phyloP scores from a whole-genome alignment of 2,888 invertebrate genomes.

The Ennomos erosarius region DNA sequence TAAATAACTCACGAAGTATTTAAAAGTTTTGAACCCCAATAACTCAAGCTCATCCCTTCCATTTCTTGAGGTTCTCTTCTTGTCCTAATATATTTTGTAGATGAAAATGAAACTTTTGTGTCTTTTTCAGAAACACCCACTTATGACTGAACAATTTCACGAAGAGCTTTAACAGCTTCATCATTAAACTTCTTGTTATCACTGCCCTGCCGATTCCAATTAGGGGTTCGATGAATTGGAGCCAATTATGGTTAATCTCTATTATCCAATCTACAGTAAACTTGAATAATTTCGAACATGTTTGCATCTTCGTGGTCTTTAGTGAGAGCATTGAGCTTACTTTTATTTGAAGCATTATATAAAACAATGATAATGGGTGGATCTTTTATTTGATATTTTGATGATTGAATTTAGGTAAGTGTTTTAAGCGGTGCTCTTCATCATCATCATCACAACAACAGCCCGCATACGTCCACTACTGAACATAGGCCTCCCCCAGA shows the following conservation, averaged over 20 bases:
- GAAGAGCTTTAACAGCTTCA: slow-evolving; percentile 7
- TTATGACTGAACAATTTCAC: not conserved
- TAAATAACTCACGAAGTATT: too few relatives aligned
- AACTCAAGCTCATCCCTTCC: too few relatives aligned
- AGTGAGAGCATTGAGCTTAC: not conserved
- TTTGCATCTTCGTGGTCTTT: not conserved
- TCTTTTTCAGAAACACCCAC: not conserved
- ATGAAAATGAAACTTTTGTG: too few relatives aligned
- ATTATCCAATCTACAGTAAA: slow-evolving; percentile 15
- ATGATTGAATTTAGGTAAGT: too few relatives aligned
- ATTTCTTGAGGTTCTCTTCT: too few relatives aligned
- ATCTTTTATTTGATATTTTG: too few relatives aligned
- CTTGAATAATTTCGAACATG: slow-evolving; percentile 10
- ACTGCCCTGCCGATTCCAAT: slow-evolving; percentile 15
- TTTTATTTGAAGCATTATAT: not conserved
- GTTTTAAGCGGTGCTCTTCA: too few relatives aligned
- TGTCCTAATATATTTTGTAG: too few relatives aligned
- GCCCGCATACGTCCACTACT: too few relatives aligned
- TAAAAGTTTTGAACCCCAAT: too few relatives aligned
- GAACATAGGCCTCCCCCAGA: too few relatives aligned
- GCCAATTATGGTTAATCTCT: slow-evolving; percentile 21
- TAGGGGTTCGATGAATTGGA: slow-evolving; percentile 18
- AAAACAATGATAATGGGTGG: not conserved
- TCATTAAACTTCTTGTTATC: slow-evolving; percentile 14
- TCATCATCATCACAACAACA: too few relatives aligned